Base-by-base conservation (phyloP, 2,113 vertebrate genomes). In the Sphaerodactylus townsendi region DNA sequence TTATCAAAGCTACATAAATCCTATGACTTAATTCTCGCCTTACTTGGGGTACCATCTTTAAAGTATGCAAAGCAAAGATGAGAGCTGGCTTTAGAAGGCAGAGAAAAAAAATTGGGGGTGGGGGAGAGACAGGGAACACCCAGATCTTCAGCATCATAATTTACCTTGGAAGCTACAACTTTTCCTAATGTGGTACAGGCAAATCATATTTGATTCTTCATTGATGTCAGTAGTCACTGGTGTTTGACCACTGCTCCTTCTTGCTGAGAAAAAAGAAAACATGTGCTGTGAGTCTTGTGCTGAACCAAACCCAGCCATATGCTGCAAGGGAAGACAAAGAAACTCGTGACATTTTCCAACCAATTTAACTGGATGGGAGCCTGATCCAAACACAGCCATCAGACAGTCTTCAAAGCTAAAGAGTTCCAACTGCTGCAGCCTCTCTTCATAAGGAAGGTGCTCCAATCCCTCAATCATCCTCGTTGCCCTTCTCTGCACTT, bases 111-210 rank as follows among this genome's bases (percentile, higher is more conserved):
- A 37, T 48, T 25, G 28, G 71, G 69, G 11, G 25, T n/a, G 50
- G 19, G 25, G 70, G 66, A 23, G 10, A 44, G n/a, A 41, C 37
- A 41, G n/a, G 39, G 48, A 1, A 46, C 23, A 48, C 50, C 4
- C 30, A 35, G 25, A 64, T 41, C 79, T 76, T 33, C 48, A 33
- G 77, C 77, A 14, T 64, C 72, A 11, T 7, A 10, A 90, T 95
- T 85, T 90, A 99, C 99, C 98, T 96, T 97, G 96, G 93, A 97
- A 99, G 75, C 88, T 93, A 90, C 99, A 99, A 53, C 90, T 88
- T 88, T 82, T 95, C 73, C 95, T 93, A 37, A 99, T 93, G 82
- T 96, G 95, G 91, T 93, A 97, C 23, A 99, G 96, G 91, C 99
- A 99, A 91, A 99, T 99, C 92, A 98, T 94, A 41, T 97, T 95